phyloP scores from a whole-genome alignment of 1,140 invertebrate genomes.

The Pararge aegeria region DNA sequence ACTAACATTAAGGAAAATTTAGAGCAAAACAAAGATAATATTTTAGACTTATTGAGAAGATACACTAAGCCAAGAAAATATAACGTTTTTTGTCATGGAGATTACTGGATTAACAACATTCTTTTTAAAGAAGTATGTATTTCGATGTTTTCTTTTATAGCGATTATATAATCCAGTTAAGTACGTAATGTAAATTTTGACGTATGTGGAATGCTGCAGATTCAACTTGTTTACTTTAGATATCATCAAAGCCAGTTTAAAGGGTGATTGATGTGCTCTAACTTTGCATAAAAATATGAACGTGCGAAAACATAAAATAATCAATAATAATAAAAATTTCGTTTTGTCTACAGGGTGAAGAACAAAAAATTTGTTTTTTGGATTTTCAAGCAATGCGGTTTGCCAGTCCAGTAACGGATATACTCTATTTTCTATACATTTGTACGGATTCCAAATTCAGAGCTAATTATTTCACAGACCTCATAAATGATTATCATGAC shows the following conservation, averaged over 20 bases:
- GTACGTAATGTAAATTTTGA: too few species aligned
- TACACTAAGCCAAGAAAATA: conserved; percentile 43
- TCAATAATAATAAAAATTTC: too few species aligned
- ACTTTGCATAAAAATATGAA: too few species aligned
- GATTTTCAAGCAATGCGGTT: conserved; percentile 67
- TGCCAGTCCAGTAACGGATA: conserved; percentile 53
- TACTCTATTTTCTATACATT: conserved; percentile 58
- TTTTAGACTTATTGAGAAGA: conserved; percentile 50
- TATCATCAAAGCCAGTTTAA: too few species aligned
- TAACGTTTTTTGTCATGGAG: conserved; percentile 68
- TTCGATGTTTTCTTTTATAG: conserved; percentile 4
- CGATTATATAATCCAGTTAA: too few species aligned
- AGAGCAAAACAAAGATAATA: conserved; percentile 34
- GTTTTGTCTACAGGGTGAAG: conserved; percentile 46
- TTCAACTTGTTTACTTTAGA: too few species aligned
- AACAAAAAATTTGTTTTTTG: conserved; percentile 52
- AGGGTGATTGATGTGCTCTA: too few species aligned
- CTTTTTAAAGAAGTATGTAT: conserved; percentile 56
- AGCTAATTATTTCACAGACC: conserved; percentile 44
- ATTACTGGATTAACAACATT: conserved; percentile 70
- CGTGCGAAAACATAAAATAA: too few species aligned
- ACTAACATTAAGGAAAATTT: conserved; percentile 45
- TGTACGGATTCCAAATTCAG: conserved; percentile 62
- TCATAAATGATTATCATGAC: conserved; percentile 49
- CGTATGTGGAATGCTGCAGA: too few species aligned